Base-by-base conservation (phyloP, 2,113 vertebrate genomes). In the Cheilinus undulatus region DNA sequence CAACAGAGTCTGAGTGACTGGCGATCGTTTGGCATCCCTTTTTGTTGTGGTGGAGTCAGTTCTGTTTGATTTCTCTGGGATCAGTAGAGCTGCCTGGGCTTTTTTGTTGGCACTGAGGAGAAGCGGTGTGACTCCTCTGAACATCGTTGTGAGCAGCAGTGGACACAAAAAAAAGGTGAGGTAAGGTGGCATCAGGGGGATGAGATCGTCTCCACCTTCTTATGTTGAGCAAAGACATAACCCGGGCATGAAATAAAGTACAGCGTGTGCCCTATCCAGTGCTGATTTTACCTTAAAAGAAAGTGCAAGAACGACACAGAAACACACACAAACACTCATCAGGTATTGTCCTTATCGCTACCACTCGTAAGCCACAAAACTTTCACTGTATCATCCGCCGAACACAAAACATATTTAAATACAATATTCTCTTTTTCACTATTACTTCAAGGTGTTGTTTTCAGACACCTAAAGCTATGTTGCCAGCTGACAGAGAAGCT, bases 21-120 rank as follows among this genome's bases (percentile, higher is more conserved):
- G 76, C 26, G 36, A 78, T 71, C 63, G 57, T 87, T 88, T 92
- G 85, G 86, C 78, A 86, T 87, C 74, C 70, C 65, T 68, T 79
- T 27, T 69, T 28, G 6, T 75, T 82, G 78, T 34, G 46, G 48
- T 34, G 7, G 36, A 70, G 70, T 76, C 69, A 71, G 63, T 79
- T 79, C 62, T 0, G 61, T 64, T 71, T 61, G 54, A 40, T 70
- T 68, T 60, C 48, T 10, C 59, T 27, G 24, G 63, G 78, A 70
- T 77, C 52, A 17, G 61, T 54, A 82, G 54, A 88, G 87, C 88
- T 90, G 90, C 88, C 88, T 56, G 68, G 72, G 77, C 45, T 69
- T 83, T 65, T 69, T 65, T 12, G 64, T 92, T 90, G 89, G 90
- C 90, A 92, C 89, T 86, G 79, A 83, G 74, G 83, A 81, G 71